These are phyloP conservation scores for Arrhamphus sclerolepis DNA, from an alignment of 2,797 vertebrate genomes.

Conservation along the genomic window DNA sequence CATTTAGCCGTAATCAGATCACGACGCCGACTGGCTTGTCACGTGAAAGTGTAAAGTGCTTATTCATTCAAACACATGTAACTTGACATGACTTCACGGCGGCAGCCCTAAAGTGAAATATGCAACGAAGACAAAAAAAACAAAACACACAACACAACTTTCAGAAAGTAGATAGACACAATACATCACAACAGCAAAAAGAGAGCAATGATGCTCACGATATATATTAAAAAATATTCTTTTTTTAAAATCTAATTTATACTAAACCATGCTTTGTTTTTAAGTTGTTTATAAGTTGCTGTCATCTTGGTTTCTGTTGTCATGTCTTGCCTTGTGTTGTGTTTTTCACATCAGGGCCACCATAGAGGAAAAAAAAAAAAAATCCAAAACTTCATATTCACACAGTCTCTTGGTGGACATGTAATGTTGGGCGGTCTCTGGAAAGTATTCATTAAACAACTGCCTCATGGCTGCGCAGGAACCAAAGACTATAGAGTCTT, in stretches of 20 bases:
- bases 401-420: constrained; percentile 15
- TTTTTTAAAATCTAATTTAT: too few species aligned
- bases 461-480: constrained; percentile 8
- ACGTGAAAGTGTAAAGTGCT: not conserved
- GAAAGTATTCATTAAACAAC: constrained; percentile 27
- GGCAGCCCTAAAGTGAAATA: not conserved
- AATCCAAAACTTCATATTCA: constrained; percentile 29
- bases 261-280: too few species aligned
- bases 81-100: constrained; percentile 5
- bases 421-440: constrained; percentile 20
- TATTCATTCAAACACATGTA: not conserved
- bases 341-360: not conserved
- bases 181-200: not conserved
- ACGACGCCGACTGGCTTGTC: not conserved
- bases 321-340: not conserved
- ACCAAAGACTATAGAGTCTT: not conserved
- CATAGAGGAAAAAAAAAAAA: constrained; percentile 1
- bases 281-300: too few species aligned
- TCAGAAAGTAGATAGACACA: not conserved
- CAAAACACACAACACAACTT: not conserved
- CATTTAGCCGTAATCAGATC: not conserved
- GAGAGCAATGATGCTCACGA: too few species aligned
- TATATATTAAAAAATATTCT: too few species aligned
- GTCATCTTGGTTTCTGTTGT: too few species aligned
- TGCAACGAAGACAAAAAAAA: not conserved